Evolutionary conservation across 2,888 invertebrate genomes (phyloP).

Genomic region (Hydropsyche betteni): DNA sequence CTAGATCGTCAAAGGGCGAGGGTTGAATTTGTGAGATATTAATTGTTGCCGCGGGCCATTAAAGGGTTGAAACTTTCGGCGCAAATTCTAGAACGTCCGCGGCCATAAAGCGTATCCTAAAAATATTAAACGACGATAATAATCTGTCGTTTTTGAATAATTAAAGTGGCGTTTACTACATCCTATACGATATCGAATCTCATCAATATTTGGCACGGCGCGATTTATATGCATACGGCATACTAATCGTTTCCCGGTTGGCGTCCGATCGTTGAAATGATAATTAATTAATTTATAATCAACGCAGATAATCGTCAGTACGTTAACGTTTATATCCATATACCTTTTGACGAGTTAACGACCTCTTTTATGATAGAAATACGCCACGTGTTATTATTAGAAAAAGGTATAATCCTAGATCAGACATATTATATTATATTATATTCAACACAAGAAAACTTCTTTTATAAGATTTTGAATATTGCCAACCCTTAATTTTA

Average conservation of each 20-base stretch:
- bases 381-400: no score
- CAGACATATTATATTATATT: no score
- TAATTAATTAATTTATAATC: conserved; percentile 31
- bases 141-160: no score
- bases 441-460: no score
- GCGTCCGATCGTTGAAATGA: conserved; percentile 17
- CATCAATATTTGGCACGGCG: conserved; percentile 23
- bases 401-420: no score
- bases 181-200: conserved; percentile 8
- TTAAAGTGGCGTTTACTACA: background rate
- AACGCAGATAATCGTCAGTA: conserved; percentile 19
- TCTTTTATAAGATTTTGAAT: no score
- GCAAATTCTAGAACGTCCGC: background rate
- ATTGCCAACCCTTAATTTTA: no score
- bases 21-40: conserved; percentile 50
- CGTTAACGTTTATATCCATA: no score
- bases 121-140: no score
- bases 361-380: background rate
- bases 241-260: conserved; percentile 3
- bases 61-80: conserved; percentile 39
- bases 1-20: conserved; percentile 42
- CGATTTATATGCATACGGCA: conserved; percentile 14
- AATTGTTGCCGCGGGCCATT: conserved; percentile 47
- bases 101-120: no score
- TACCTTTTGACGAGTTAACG: background rate